Evolutionary conservation across 2,888 invertebrate species (phyloP).

Genomic region (Eilema griseolum): DNA sequence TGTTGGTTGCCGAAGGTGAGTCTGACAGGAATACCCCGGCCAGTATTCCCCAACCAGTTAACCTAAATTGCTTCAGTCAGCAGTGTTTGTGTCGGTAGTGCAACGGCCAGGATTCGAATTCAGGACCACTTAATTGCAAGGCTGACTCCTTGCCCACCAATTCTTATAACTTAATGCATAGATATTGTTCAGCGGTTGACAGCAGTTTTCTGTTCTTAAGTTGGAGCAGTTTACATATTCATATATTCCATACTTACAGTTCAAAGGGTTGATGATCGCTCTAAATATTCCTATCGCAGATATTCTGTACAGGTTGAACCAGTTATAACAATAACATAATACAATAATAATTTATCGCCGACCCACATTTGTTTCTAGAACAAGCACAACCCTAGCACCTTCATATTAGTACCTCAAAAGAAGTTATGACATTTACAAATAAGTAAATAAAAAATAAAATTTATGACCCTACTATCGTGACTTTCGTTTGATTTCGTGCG

Average conservation of each 20-base stretch:
- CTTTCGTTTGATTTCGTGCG: background rate
- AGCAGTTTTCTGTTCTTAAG: background rate
- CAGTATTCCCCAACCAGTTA: too few relatives aligned
- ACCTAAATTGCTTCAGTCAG: too few relatives aligned
- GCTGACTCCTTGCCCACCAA: too few relatives aligned
- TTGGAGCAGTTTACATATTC: background rate
- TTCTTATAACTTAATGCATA: too few relatives aligned
- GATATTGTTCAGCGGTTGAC: background rate
- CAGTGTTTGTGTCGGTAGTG: too few relatives aligned
- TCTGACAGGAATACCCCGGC: too few relatives aligned
- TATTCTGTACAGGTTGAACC: background rate
- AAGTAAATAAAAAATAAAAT: background rate
- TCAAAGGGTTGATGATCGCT: background rate
- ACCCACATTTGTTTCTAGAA: background rate
- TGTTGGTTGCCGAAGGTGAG: too few relatives aligned
- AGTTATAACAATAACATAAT: background rate
- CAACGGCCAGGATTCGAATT: too few relatives aligned
- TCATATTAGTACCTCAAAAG: background rate
- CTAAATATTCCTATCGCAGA: background rate
- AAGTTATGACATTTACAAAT: slow-evolving; percentile 4
- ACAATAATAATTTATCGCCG: background rate
- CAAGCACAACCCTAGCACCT: background rate
- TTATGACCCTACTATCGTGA: background rate
- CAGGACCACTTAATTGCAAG: too few relatives aligned
- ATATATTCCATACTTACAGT: background rate